Evolutionary conservation across 2,797 vertebrate genomes (phyloP).

Genomic region (Scarus forsteni): DNA sequence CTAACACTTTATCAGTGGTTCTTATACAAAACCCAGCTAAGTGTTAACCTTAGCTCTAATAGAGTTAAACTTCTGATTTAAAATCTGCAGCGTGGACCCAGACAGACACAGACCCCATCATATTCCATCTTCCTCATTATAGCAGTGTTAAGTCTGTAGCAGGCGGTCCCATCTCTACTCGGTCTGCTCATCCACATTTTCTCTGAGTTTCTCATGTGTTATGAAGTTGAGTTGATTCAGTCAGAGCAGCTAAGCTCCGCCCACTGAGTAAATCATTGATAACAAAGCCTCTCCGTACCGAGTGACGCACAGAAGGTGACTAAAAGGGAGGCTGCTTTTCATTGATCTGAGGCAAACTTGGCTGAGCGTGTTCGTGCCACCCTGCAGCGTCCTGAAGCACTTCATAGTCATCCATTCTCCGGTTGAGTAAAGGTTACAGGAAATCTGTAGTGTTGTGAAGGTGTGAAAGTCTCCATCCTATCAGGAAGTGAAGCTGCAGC

Average conservation of each 20-base stretch:
- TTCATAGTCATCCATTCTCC: rapidly evolving
- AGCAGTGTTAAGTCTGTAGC: constrained; percentile 6
- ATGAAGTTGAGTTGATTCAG: constrained; percentile 17
- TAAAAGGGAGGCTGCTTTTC: constrained; percentile 12
- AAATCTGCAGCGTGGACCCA: too few species aligned
- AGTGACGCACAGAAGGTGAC: constrained; percentile 28
- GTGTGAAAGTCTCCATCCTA: constrained; percentile 54
- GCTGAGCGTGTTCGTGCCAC: background rate
- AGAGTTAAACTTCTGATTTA: too few species aligned
- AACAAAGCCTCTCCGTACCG: constrained; percentile 52
- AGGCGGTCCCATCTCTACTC: too few species aligned
- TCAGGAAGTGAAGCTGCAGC: constrained; percentile 70
- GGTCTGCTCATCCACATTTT: background rate
- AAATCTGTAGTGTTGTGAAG: background rate
- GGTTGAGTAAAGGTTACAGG: background rate
- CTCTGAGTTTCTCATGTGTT: constrained; percentile 27
- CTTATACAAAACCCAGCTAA: too few species aligned
- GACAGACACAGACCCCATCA: too few species aligned
- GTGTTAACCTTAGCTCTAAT: too few species aligned
- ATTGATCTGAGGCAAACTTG: constrained; percentile 9
- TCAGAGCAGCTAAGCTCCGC: constrained; percentile 22
- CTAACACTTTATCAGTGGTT: too few species aligned
- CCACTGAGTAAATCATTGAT: constrained; percentile 58
- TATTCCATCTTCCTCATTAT: too few species aligned
- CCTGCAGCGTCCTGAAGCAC: background rate